Evolutionary conservation across 1,140 invertebrate genomes (phyloP).

Genomic region (Ephestia elutella): DNA sequence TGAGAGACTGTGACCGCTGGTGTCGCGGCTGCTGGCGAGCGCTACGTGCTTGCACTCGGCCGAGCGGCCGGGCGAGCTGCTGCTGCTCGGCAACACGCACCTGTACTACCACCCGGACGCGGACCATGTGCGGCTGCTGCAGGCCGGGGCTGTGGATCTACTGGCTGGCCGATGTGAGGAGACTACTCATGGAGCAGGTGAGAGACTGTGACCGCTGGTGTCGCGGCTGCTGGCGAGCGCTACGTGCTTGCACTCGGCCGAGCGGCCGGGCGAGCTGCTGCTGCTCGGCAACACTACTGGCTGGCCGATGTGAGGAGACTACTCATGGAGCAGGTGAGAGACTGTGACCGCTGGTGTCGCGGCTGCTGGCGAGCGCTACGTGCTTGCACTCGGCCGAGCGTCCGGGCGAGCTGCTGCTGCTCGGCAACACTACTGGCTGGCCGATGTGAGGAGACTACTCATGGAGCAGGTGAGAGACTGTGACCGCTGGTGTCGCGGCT

Average conservation of each 20-base stretch:
- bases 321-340: conserved; percentile 63
- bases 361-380: too few relatives aligned
- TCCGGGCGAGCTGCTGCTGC: too few relatives aligned
- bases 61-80: conserved; percentile 75
- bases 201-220: conserved; percentile 67
- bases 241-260: conserved; percentile 76
- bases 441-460: too few relatives aligned
- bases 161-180: conserved; percentile 72
- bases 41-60: conserved; percentile 77
- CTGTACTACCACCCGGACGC: conserved; percentile 93
- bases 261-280: conserved; percentile 77
- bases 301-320: conserved; percentile 54
- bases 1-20: too few relatives aligned
- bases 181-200: conserved; percentile 67
- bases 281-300: too few relatives aligned
- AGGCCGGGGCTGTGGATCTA: conserved; percentile 79
- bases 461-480: too few relatives aligned
- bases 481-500: too few relatives aligned
- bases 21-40: conserved; percentile 77
- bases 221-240: conserved; percentile 78
- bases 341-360: too few relatives aligned
- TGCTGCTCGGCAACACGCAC: conserved; percentile 92
- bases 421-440: too few relatives aligned
- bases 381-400: too few relatives aligned
- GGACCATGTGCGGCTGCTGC: conserved; percentile 89